These are phyloP conservation scores for Folsomia manolachei DNA, from an alignment of 2,888 invertebrate genomes.

Conservation along the genomic window DNA sequence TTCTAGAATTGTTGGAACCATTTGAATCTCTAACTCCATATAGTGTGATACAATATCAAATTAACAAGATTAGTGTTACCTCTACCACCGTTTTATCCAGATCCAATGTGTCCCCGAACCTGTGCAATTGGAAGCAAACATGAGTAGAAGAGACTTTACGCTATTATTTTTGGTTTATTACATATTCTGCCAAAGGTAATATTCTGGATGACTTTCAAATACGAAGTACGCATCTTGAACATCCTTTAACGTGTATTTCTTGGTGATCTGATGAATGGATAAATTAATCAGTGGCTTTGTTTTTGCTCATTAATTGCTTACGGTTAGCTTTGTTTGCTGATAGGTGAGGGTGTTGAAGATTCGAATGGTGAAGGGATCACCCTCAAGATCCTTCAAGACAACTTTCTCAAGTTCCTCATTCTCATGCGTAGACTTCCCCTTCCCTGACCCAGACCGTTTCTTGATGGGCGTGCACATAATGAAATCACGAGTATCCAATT, in stretches of 20 bases:
- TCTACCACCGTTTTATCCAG: conserved; percentile 27
- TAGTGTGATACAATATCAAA: too few species aligned
- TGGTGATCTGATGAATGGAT: conserved; percentile 6
- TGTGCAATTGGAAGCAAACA: background rate
- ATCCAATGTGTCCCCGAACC: conserved; percentile 19
- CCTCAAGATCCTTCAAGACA: background rate
- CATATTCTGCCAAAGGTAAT: conserved; percentile 36
- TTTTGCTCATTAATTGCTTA: conserved; percentile 1
- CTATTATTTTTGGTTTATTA: background rate
- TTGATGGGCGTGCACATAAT: too few species aligned
- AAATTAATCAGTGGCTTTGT: background rate
- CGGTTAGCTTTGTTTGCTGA: conserved; percentile 20
- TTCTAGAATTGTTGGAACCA: too few species aligned
- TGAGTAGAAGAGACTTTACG: background rate
- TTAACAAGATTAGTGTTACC: too few species aligned
- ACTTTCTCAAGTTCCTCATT: background rate
- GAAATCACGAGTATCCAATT: too few species aligned
- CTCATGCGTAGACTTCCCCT: too few species aligned
- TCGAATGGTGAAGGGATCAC: conserved; percentile 17
- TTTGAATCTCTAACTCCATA: too few species aligned
- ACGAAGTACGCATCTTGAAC: conserved; percentile 6
- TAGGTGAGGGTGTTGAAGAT: conserved; percentile 31
- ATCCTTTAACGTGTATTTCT: background rate
- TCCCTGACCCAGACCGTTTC: too few species aligned
- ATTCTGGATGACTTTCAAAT: conserved; percentile 18